phyloP scores from a whole-genome alignment of 1,140 invertebrate species.

The Archegozetes longisetosus region DNA sequence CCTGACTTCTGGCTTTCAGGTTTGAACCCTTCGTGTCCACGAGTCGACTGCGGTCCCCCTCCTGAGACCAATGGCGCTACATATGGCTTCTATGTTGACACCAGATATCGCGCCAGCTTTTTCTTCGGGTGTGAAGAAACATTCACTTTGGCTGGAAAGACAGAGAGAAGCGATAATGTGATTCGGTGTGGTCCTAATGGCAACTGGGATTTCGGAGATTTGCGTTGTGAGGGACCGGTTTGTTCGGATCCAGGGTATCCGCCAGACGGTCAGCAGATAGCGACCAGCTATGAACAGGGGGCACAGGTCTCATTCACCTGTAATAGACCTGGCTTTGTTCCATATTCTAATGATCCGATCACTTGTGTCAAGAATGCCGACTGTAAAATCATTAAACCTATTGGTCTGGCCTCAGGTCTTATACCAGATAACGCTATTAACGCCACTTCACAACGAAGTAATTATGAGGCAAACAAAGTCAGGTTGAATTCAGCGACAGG shows the following conservation, averaged over 20 bases:
- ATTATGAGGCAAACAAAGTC: slow-evolving; percentile 42
- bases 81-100: slow-evolving; percentile 66
- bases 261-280: slow-evolving; percentile 69
- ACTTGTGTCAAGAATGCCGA: slow-evolving; percentile 70
- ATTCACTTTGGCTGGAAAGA: slow-evolving; percentile 82
- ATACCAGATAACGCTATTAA: slow-evolving; percentile 93
- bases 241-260: slow-evolving; percentile 88
- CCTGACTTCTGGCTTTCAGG: slow-evolving; percentile 78
- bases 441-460: slow-evolving; percentile 62
- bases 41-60: slow-evolving; percentile 66
- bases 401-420: slow-evolving; percentile 73
- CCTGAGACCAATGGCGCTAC: slow-evolving; percentile 76
- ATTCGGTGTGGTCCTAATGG: slow-evolving; percentile 79
- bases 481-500: slow-evolving; percentile 82
- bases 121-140: slow-evolving; percentile 93
- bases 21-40: slow-evolving; percentile 58
- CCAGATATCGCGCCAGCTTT: slow-evolving; percentile 76
- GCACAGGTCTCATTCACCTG: slow-evolving; percentile 80
- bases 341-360: slow-evolving; percentile 75
- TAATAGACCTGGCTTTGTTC: slow-evolving; percentile 73
- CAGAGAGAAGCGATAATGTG: slow-evolving; percentile 71
- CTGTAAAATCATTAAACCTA: slow-evolving; percentile 76
- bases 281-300: slow-evolving; percentile 77
- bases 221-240: slow-evolving; percentile 85
- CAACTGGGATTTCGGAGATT: slow-evolving; percentile 90